These are phyloP conservation scores for Campylorhamphus procurvoides DNA, from an alignment of 2,113 vertebrate species.

Conservation along the genomic window DNA sequence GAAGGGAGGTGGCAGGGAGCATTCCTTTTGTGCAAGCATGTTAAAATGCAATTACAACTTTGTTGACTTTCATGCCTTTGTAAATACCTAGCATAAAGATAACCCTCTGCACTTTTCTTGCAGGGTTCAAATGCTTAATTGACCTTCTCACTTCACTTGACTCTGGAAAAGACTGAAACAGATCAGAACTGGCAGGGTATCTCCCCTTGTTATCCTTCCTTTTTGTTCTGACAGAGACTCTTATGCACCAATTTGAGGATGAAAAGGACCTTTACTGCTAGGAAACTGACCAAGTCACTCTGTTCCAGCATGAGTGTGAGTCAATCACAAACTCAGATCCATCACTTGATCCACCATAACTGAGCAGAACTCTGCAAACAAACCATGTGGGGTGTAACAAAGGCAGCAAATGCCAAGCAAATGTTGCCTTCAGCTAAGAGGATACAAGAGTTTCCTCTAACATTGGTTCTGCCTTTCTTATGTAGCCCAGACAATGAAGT, in stretches of 20 bases:
- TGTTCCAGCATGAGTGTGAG: neutral
- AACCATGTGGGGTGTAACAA: neutral
- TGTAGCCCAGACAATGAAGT: neutral
- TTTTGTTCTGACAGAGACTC: neutral
- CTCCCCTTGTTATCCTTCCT: neutral
- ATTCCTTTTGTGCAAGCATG: neutral
- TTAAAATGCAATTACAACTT: neutral
- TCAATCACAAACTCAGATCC: accelerated
- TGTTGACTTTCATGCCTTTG: neutral
- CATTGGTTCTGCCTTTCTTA: neutral
- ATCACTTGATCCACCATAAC: neutral
- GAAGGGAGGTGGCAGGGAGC: neutral
- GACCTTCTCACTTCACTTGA: neutral
- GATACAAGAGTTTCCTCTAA: neutral
- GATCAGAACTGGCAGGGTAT: neutral
- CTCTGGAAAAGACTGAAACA: neutral
- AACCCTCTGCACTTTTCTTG: neutral
- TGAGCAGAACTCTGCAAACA: neutral
- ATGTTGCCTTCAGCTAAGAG: neutral
- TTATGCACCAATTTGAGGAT: neutral
- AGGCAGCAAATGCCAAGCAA: neutral
- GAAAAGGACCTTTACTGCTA: neutral
- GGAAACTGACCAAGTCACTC: neutral
- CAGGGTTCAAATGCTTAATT: neutral
- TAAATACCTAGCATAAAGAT: neutral